Evolutionary conservation across 1,140 invertebrate genomes (phyloP).

Genomic region (Eufriesea mexicana): DNA sequence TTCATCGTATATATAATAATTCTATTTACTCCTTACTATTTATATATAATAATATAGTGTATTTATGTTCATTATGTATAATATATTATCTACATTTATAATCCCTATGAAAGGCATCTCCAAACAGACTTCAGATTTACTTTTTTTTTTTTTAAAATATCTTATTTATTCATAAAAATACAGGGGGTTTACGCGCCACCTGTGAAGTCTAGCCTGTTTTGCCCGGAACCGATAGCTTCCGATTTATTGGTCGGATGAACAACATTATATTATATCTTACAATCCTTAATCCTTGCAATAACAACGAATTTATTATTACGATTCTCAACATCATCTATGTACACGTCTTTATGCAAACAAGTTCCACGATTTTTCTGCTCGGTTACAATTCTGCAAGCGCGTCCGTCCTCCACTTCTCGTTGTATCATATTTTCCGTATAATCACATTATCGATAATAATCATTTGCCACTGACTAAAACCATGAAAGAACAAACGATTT

Average conservation of each 20-base stretch:
- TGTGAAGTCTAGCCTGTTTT: slow-evolving; percentile 66
- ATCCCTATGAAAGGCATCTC: slow-evolving; percentile 83
- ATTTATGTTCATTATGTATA: slow-evolving; percentile 82
- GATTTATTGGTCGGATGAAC: slow-evolving; percentile 44
- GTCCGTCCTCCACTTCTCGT: slow-evolving; percentile 13
- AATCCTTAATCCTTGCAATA: slow-evolving; percentile 33
- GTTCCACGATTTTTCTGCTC: slow-evolving; percentile 10
- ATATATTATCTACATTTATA: slow-evolving; percentile 83
- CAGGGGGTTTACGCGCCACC: slow-evolving; percentile 77
- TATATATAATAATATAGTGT: slow-evolving; percentile 82
- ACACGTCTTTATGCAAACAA: slow-evolving; percentile 34
- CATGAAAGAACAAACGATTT: slow-evolving; percentile 10
- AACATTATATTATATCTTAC: slow-evolving; percentile 48
- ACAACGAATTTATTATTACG: slow-evolving; percentile 50
- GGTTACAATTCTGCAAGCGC: slow-evolving; percentile 21
- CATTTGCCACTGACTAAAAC: slow-evolving; percentile 14
- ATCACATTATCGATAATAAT: slow-evolving; percentile 17
- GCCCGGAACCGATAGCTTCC: slow-evolving; percentile 56
- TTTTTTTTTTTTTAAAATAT: slow-evolving; percentile 82
- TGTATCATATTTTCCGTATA: slow-evolving; percentile 11
- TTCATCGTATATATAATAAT: slow-evolving; percentile 79
- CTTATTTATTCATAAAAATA: slow-evolving; percentile 83
- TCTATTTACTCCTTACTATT: slow-evolving; percentile 80
- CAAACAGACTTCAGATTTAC: slow-evolving; percentile 82
- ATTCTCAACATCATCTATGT: slow-evolving; percentile 41